These are phyloP conservation scores for Larimichthys crocea DNA, from an alignment of 2,113 vertebrate species.

Conservation along the genomic window DNA sequence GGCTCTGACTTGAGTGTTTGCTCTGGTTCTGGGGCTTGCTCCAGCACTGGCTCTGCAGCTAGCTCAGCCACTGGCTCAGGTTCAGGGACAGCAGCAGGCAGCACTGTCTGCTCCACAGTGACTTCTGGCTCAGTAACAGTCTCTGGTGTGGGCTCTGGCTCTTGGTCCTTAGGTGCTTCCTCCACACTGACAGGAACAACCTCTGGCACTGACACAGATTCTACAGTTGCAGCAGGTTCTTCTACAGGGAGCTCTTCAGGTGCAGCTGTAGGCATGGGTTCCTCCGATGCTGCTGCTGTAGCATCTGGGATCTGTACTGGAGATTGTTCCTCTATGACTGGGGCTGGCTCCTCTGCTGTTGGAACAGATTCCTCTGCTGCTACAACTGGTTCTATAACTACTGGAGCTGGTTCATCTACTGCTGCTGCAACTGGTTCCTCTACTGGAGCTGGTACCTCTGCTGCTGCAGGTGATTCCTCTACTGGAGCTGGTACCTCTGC, in stretches of 20 bases:
- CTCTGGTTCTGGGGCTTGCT: constrained; percentile 33
- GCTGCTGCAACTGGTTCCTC: background rate
- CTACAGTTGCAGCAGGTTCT: constrained; percentile 35
- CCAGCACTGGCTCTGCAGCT: constrained; percentile 21
- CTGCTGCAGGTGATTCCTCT: background rate
- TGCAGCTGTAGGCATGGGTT: constrained; percentile 42
- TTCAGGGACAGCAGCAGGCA: constrained; percentile 36
- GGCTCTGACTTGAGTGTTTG: constrained; percentile 23
- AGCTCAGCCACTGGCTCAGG: constrained; percentile 37
- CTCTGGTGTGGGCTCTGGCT: constrained; percentile 55
- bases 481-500: constrained; percentile 1
- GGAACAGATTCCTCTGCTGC: background rate
- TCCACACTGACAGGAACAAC: constrained; percentile 16
- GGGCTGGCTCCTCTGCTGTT: constrained; percentile 2
- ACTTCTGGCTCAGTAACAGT: constrained; percentile 61
- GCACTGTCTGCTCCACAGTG: constrained; percentile 53
- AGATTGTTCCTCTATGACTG: background rate
- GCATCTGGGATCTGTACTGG: constrained; percentile 20
- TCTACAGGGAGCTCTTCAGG: constrained; percentile 46
- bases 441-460: constrained; percentile 16
- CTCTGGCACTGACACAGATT: constrained; percentile 40
- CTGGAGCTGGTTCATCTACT: constrained; percentile 21
- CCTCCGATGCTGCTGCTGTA: constrained; percentile 18
- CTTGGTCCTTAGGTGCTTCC: constrained; percentile 25
- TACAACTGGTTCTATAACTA: background rate